Conservation (phyloP, 2,797 vertebrate species). For the Acanthis flammea region DNA sequence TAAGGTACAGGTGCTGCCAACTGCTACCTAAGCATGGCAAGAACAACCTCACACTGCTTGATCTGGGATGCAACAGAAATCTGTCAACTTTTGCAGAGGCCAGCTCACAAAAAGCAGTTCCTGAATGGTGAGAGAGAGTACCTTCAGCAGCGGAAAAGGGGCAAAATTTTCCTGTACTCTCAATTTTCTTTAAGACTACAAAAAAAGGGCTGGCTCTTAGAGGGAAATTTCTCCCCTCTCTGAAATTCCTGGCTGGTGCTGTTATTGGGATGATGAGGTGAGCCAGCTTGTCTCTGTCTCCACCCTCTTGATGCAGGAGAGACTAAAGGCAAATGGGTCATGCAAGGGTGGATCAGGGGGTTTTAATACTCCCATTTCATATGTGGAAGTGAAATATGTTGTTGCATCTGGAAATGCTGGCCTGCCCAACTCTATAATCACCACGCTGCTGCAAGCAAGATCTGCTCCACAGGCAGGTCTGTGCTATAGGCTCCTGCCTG, state of each 20-base stretch:
- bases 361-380: conserved; percentile 49
- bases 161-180: background rate
- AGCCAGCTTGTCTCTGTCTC: background rate
- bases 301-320: conserved; percentile 14
- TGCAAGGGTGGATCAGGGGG: conserved; percentile 28
- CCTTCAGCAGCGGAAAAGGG: background rate
- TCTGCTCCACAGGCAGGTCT: conserved; percentile 4
- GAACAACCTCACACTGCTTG: background rate
- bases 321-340: conserved; percentile 54
- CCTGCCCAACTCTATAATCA: conserved; percentile 52
- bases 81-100: background rate
- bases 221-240: background rate
- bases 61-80: background rate
- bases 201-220: background rate
- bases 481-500: conserved; percentile 22
- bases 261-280: background rate
- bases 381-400: conserved; percentile 46
- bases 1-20: background rate
- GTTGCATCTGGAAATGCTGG: conserved; percentile 56
- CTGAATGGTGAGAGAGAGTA: background rate
- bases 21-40: background rate
- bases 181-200: background rate
- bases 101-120: background rate
- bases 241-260: background rate
- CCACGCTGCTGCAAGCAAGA: conserved; percentile 13